phyloP scores from a whole-genome alignment of 2,888 invertebrate species.

The Melinopterus prodromus region DNA sequence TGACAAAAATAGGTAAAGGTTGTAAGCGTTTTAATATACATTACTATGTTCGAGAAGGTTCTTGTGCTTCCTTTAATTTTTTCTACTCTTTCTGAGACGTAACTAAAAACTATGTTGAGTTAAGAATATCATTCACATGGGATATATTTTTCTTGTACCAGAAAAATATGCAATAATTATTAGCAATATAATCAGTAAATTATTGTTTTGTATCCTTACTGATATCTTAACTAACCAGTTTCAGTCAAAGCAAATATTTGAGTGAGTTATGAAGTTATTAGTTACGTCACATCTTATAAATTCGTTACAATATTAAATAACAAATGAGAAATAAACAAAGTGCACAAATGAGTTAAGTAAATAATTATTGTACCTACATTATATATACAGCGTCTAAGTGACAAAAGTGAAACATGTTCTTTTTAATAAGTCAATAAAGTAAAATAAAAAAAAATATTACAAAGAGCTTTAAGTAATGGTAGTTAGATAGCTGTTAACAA shows the following conservation, averaged over 20 bases:
- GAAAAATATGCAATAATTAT: no score
- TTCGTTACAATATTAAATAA: conserved; percentile 53
- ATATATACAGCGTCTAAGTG: conserved; percentile 5
- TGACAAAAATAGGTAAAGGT: neutral
- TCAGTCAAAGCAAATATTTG: neutral
- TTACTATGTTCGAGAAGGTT: conserved; percentile 7
- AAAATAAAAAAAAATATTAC: neutral
- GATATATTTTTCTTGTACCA: no score
- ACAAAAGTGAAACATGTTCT: neutral
- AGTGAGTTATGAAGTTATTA: neutral
- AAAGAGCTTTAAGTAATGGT: conserved; percentile 17
- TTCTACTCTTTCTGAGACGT: neutral
- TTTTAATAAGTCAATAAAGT: conserved; percentile 15
- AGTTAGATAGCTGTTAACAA: conserved; percentile 33
- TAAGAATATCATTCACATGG: no score
- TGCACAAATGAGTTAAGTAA: conserved; percentile 43
- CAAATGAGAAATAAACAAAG: conserved; percentile 53
- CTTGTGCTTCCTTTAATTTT: conserved; percentile 9
- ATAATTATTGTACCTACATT: conserved; percentile 16
- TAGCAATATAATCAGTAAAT: no score
- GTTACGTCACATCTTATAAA: neutral
- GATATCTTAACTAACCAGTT: neutral
- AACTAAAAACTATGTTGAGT: neutral
- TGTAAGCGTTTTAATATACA: neutral
- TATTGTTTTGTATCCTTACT: neutral